Conservation (phyloP, 2,888 invertebrate species). For the Oeneis ivallda region DNA sequence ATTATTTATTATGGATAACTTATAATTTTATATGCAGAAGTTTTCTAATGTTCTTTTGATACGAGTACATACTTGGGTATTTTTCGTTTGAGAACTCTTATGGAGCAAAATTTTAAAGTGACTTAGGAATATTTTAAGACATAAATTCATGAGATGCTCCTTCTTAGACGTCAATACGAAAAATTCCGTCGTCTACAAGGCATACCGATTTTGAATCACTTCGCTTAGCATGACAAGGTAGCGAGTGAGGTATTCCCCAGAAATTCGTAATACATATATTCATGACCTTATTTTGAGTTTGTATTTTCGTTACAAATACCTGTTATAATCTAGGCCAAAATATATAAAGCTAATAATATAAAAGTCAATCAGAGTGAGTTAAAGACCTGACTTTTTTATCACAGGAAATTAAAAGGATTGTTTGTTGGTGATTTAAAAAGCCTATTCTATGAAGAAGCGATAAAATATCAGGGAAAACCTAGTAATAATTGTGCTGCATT, state of each 20-base stretch:
- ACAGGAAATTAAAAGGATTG: too few species aligned
- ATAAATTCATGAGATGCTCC: slow-evolving; percentile 4
- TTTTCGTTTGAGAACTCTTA: too few species aligned
- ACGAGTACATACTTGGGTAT: too few species aligned
- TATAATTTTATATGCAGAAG: too few species aligned
- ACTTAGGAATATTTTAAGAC: neutral
- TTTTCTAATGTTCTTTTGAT: neutral
- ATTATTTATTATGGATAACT: too few species aligned
- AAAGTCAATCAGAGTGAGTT: too few species aligned
- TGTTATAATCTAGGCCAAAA: neutral
- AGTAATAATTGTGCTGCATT: too few species aligned
- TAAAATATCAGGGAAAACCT: too few species aligned
- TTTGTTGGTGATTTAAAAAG: too few species aligned
- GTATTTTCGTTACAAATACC: neutral
- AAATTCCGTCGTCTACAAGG: slow-evolving; percentile 38
- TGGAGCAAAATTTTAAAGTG: neutral
- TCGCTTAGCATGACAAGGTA: slow-evolving; percentile 38
- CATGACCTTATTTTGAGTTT: slow-evolving; percentile 7
- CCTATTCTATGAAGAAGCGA: too few species aligned
- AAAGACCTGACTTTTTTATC: too few species aligned
- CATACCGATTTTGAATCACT: slow-evolving; percentile 55
- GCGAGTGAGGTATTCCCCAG: neutral
- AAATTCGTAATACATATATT: slow-evolving; percentile 10
- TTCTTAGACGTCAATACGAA: slow-evolving; percentile 3
- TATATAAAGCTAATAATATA: too few species aligned